A percentile compares a stretch with the other conserved stretches of the same genome.
phyloP scores from a whole-genome alignment of 1,140 invertebrate genomes.

The Cyclargus thomasi region DNA sequence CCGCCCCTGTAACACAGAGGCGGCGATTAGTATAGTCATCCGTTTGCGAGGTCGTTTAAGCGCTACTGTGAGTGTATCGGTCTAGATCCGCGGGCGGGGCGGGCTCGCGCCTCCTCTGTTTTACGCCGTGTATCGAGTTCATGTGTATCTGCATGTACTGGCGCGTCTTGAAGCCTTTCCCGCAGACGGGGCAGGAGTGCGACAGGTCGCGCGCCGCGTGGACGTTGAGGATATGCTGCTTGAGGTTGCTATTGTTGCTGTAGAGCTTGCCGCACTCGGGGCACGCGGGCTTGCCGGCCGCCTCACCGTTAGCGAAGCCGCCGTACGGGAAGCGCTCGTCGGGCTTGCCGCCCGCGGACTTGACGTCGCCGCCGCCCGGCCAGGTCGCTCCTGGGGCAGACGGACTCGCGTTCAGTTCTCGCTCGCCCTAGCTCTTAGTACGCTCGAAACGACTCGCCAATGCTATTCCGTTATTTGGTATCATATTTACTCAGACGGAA shows the following conservation, averaged over 20 bases:
- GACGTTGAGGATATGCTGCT: conserved; percentile 84
- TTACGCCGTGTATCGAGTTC: conserved; percentile 81
- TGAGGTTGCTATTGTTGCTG: conserved; percentile 80
- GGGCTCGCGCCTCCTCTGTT: conserved; percentile 74
- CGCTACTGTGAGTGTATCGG: conserved; percentile 60
- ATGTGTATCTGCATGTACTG: conserved; percentile 83
- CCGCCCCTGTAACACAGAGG: conserved; percentile 76
- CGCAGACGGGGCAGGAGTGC: conserved; percentile 79
- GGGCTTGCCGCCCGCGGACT: conserved; percentile 22
- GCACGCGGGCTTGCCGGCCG: conserved; percentile 77
- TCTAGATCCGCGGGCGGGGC: conserved; percentile 52
- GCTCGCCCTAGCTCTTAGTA: conserved; percentile 31
- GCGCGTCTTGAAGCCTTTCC: conserved; percentile 82
- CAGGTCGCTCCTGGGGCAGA: conserved; percentile 65
- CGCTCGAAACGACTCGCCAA: conserved; percentile 26
- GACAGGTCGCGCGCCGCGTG: conserved; percentile 81
- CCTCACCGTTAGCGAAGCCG: conserved; percentile 45
- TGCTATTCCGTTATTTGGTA: conserved; percentile 21
- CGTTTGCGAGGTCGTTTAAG: conserved; percentile 38
- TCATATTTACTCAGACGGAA: conserved; percentile 12
- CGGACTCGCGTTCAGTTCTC: conserved; percentile 60
- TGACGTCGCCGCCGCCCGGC: conserved; percentile 41
- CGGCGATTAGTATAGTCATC: conserved; percentile 58
- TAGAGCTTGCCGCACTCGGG: conserved; percentile 82
- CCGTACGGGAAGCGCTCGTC: conserved; percentile 41